Percentiles rank a stretch among this genome's conserved stretches.
phyloP scores from a whole-genome alignment of 2,113 vertebrate genomes.

The Pelmatolapia mariae region DNA sequence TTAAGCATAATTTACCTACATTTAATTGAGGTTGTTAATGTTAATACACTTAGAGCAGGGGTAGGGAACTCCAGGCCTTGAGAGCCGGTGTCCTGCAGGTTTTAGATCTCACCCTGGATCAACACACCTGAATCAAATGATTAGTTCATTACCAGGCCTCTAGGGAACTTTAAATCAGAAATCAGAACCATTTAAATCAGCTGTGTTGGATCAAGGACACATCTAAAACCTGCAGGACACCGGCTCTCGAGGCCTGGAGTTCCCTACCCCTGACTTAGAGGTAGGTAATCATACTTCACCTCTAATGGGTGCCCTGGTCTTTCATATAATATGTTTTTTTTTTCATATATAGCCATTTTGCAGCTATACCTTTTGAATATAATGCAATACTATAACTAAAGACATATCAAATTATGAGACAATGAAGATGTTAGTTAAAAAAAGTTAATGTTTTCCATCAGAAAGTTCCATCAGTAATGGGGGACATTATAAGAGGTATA shows the following conservation, averaged over 20 bases:
- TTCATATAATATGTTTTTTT: too few relatives aligned
- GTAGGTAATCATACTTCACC: background rate
- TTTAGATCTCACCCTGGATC: too few relatives aligned
- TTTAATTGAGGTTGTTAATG: background rate
- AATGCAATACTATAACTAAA: background rate
- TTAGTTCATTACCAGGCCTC: background rate
- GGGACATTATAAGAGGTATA: background rate
- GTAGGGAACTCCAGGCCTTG: background rate
- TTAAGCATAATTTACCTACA: background rate
- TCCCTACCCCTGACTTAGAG: background rate
- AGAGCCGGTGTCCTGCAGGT: too few relatives aligned
- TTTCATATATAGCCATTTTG: too few relatives aligned
- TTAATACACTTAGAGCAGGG: background rate
- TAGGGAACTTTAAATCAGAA: background rate
- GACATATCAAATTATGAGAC: background rate
- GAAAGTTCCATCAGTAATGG: background rate
- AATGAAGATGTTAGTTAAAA: background rate
- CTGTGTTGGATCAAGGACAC: background rate
- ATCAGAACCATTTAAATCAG: background rate
- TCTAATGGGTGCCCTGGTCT: background rate
- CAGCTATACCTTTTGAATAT: background rate
- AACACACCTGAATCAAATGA: too few relatives aligned
- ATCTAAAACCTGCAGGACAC: background rate
- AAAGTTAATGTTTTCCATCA: background rate
- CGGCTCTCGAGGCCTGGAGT: background rate